Base-by-base conservation (phyloP, 2,888 invertebrate genomes). In the Minunthozetes semirufus region DNA sequence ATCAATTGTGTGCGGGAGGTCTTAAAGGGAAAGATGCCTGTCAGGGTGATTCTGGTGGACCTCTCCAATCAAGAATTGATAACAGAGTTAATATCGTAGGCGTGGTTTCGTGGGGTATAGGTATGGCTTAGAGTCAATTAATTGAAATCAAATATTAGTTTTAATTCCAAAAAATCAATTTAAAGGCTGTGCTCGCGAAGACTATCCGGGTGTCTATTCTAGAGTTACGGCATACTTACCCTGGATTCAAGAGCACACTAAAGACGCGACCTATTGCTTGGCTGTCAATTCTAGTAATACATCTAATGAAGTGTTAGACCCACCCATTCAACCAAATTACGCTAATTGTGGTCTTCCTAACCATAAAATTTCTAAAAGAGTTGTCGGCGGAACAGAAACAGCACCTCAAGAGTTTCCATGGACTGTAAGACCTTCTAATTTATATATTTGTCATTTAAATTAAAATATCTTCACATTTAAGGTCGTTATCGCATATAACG, bases 21-120 rank as follows among this genome's bases (percentile, higher is more conserved):
- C 17, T 48, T 4, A 59, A 48, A 15, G 17, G 82, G 80, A 78
- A 82, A 78, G 66, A 82, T 80, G 75, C 82, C 3, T 74, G 74
- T 63, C 42, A 72, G 74, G 77, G 76, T 25, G 77, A 77, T 27
- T 76, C 74, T 15, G 77, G 77, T 4, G 76, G 76, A 4, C 77
- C 77, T 13, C 59, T 77, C 17, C 72, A 68, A 2, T 74, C 70
- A 19, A 56, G 22, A n/a, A 27, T 75, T 27, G 53, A 33, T 29
- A 38, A 38, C 11, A 48, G 53, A 29, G 56, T 71, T 25, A 56
- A 70, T 56, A n/a, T 68, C 38, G 74, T 74, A 9, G 68, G 68
- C 19, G 46, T 68, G 22, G 46, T 68, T 9, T 68, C 68, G 9
- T 68, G 68, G 68, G 68, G 68, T 46, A 68, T 68, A 38, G 68